Percentiles rank a stretch among this genome's conserved stretches.
Conservation (phyloP, 1,140 invertebrate species). For the Tachypleus tridentatus region DNA sequence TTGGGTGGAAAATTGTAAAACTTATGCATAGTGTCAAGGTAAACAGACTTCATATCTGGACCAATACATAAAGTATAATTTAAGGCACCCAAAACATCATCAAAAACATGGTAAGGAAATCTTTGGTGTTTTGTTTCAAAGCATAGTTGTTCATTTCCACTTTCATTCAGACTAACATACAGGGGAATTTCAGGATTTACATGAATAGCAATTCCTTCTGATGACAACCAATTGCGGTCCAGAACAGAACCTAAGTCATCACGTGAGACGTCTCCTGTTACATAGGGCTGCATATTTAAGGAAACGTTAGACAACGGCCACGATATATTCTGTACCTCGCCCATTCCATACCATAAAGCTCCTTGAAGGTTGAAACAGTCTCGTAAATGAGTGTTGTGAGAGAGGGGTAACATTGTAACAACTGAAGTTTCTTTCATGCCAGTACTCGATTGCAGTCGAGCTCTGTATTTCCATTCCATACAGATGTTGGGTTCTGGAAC, state of each 20-base stretch:
- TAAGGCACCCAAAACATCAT: conserved; percentile 49
- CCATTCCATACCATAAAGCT: conserved; percentile 42
- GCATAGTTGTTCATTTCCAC: conserved; percentile 41
- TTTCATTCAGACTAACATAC: conserved; percentile 41
- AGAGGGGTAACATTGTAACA: conserved; percentile 58
- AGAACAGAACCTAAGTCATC: conserved; percentile 57
- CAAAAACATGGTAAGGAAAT: conserved; percentile 52
- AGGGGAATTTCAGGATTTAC: conserved; percentile 62
- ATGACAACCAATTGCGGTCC: conserved; percentile 69
- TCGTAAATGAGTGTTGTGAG: conserved; percentile 45
- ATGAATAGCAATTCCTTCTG: conserved; percentile 63
- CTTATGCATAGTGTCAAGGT: conserved; percentile 48
- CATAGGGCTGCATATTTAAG: conserved; percentile 59
- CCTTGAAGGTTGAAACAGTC: conserved; percentile 64
- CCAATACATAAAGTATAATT: conserved; percentile 76
- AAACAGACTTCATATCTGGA: conserved; percentile 58
- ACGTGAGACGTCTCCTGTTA: conserved; percentile 51
- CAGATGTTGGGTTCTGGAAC: conserved; percentile 17
- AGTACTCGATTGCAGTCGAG: conserved; percentile 20
- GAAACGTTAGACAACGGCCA: conserved; percentile 63
- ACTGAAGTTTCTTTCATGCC: conserved; percentile 18
- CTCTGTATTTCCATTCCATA: conserved; percentile 26
- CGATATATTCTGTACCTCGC: conserved; percentile 55
- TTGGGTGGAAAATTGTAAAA: conserved; percentile 8
- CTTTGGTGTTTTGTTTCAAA: conserved; percentile 58